Conservation (phyloP, 2,888 invertebrate genomes). For the Trachelus troglodyta region DNA sequence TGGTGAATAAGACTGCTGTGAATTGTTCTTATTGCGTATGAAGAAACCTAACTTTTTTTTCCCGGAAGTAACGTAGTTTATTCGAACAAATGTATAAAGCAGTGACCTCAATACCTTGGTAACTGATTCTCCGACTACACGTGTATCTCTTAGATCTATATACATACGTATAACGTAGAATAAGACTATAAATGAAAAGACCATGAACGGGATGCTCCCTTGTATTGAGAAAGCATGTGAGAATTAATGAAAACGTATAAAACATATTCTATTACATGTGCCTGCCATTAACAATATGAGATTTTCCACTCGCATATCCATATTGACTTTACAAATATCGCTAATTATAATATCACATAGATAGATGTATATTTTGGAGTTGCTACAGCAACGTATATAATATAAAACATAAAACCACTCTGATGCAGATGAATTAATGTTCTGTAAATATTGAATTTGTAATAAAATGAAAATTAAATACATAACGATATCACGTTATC, state of each 20-base stretch:
- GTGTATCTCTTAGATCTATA: neutral
- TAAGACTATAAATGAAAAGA: neutral
- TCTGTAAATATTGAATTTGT: slow-evolving; percentile 12
- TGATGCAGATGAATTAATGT: neutral
- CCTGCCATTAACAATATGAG: neutral
- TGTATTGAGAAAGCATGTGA: neutral
- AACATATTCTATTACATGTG: neutral
- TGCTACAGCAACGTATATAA: slow-evolving; percentile 1
- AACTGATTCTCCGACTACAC: neutral
- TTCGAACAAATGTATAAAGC: neutral
- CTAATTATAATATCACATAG: neutral
- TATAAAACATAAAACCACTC: neutral
- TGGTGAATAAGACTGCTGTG: neutral
- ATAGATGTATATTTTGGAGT: slow-evolving; percentile 2
- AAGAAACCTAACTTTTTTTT: neutral
- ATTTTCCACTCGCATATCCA: neutral
- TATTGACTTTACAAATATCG: neutral
- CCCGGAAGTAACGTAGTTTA: neutral
- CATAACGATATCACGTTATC: neutral
- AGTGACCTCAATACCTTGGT: neutral
- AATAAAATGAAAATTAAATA: slow-evolving; percentile 5
- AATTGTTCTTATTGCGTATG: neutral
- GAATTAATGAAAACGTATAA: neutral
- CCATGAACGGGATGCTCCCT: neutral
- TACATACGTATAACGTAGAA: neutral